Conservation (phyloP, 2,113 vertebrate species). For the Orthonyx spaldingii region DNA sequence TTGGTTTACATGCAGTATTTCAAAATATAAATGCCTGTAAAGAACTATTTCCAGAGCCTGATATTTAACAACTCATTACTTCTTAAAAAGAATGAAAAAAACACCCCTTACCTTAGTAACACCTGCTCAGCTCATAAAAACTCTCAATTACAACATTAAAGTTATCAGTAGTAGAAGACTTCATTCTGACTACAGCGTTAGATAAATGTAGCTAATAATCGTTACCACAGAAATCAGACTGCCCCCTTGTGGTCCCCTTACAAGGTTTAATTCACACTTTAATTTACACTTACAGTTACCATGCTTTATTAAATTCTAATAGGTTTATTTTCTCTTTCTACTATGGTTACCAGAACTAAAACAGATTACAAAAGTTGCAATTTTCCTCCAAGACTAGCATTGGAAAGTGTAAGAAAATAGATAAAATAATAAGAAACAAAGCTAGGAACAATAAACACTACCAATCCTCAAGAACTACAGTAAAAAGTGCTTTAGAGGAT, state of each 20-base stretch:
- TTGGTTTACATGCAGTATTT: not conserved
- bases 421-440: not conserved
- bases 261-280: not conserved
- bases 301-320: not conserved
- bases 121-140: not conserved
- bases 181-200: not conserved
- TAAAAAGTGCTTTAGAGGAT: not conserved
- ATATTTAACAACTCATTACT: not conserved
- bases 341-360: not conserved
- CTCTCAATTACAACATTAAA: not conserved
- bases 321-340: not conserved
- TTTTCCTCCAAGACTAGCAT: not conserved
- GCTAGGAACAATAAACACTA: rapidly evolving
- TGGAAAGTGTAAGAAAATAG: not conserved
- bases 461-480: not conserved
- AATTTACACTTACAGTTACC: not conserved
- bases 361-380: not conserved
- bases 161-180: not conserved
- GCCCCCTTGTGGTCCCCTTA: slow-evolving; percentile 3
- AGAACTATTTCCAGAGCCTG: not conserved
- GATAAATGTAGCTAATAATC: not conserved
- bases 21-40: not conserved
- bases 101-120: not conserved
- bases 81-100: not conserved
- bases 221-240: not conserved